Evolutionary conservation across 2,888 invertebrate species (phyloP), one percentile per base, ranked within the genome.

Genomic region (Cyclophora albipunctata): DNA sequence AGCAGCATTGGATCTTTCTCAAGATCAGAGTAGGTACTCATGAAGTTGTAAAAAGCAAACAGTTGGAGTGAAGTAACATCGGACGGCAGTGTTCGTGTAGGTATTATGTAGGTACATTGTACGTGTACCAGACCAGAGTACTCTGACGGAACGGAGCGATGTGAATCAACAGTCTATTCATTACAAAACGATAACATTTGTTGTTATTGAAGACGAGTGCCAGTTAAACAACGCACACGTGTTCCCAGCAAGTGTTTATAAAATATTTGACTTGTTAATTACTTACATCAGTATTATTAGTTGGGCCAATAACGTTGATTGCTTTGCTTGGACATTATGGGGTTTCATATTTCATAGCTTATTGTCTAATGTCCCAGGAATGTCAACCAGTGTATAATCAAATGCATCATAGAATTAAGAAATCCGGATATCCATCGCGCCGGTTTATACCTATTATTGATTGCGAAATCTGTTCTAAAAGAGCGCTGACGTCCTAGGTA

Each of bases 201-300:
- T 60, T 62, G 59, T 66, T 59, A 60, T 55, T 62, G 55, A 59
- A 70, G 64, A 66, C 71, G 66, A 73, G 71, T 73, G 64, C 54
- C 58, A 55, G 58, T 60, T 62, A 60, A 54, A 57, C 55, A 62
- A 59, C 52, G 46, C 57, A 62, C 67, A 62, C 66, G 64, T 66
- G 62, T 63, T 63, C 54, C 45, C 68, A 67, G 71, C 63, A 61
- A 64, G 60, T 67, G 69, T 71, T 75, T 73, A 63, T 68, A 65
- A 63, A 72, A 73, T 73, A 74, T 72, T 71, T 64, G 59, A 72
- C 67, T 68, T 67, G 64, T 63, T 61, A 59, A 65, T 69, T 61
- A 55, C 57, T 56, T 57, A 55, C 60, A 59, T 55, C 51, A 59
- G 49, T 52, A 54, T 52, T 55, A 55, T 54, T 47, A 52, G 55